Base-by-base conservation (phyloP, 1,140 invertebrate genomes). In the Asobara japonica region DNA sequence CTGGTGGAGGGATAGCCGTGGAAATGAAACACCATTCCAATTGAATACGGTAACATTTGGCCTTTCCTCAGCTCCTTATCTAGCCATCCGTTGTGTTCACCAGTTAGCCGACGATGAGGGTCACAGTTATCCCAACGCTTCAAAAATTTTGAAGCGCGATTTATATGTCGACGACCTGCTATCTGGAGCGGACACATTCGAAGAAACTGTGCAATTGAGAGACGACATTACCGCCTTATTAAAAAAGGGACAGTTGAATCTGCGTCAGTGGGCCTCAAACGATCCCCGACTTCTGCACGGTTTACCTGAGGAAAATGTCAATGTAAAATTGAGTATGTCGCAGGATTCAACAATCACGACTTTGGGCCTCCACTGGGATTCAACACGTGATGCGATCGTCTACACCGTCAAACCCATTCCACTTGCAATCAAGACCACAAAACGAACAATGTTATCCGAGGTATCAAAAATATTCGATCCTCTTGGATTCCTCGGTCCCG, bases 381-480 rank as follows among this genome's bases (percentile, higher is more conserved):
- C 77, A 0, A n/a, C 2, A 0, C 5, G 7, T 0, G 83, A 83
- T 67, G 25, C n/a, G 7, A 71, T 77, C 11, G 20, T 16, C 5
- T 75, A 69, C 22, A 48, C 16, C 1, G 16, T 72, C 0, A 29
- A 0, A 11, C 25, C 16, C 1, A 16, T 72, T 0, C 38, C 0
- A 11, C n/a, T 29, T 3, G n/a, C 16, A n/a, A 6, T 7, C 11
- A 11, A 65, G 31, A 2, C 2, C 3, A 36, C 75, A 22, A 85
- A 82, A 64, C 68, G 78, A 64, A 67, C 68, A 8, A 66, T 84
- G n/a, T 51, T 84, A 29, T 82, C 81, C 3, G 38, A 73, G 25
- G 78, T 84, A 10, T 78, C 82, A 0, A 69, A 80, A 73, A 77
- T 83, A 3, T 83, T 75, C 71, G 82, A 84, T 74, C 78, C 77